Conservation (phyloP, 53 echinoderm and acorn worm genomes). For the Henricia sp. region DNA sequence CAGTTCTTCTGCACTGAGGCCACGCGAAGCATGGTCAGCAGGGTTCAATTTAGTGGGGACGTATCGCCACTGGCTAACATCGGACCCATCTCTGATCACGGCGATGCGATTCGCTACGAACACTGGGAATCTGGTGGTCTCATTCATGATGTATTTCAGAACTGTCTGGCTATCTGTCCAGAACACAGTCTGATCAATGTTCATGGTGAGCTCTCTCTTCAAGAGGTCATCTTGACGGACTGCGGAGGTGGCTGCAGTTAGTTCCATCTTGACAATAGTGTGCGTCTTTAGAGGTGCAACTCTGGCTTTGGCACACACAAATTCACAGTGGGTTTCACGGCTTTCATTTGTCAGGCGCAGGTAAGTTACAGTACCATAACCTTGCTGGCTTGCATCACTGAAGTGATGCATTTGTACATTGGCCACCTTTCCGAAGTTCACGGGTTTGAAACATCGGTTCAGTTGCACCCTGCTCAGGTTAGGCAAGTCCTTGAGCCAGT, state of each 20-base stretch:
- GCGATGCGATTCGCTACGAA: no score
- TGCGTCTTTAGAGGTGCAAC: slow-evolving; percentile 57
- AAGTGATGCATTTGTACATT: slow-evolving; percentile 68
- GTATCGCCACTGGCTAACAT: no score
- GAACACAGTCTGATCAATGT: no score
- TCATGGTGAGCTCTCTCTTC: no score
- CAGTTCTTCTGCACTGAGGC: slow-evolving; percentile 20
- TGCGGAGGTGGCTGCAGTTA: no score
- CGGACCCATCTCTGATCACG: no score
- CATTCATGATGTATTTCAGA: no score
- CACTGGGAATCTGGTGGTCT: no score
- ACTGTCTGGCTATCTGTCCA: no score
- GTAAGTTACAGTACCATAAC: slow-evolving; percentile 67
- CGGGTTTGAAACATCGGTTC: slow-evolving; percentile 64
- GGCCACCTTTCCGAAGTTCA: slow-evolving; percentile 17
- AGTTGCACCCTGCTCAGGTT: slow-evolving; percentile 30
- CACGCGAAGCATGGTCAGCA: no score
- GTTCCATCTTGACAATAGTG: slow-evolving; percentile 44
- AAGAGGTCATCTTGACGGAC: no score
- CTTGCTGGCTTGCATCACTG: slow-evolving; percentile 69
- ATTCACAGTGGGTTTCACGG: slow-evolving; percentile 19
- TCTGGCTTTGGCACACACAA: slow-evolving; percentile 65
- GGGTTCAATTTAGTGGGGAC: no score
- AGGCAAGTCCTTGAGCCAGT: slow-evolving; percentile 61
- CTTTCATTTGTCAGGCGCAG: slow-evolving; percentile 27